phyloP scores from a whole-genome alignment of 2,113 vertebrate species.

The Aspiorhynchus laticeps region DNA sequence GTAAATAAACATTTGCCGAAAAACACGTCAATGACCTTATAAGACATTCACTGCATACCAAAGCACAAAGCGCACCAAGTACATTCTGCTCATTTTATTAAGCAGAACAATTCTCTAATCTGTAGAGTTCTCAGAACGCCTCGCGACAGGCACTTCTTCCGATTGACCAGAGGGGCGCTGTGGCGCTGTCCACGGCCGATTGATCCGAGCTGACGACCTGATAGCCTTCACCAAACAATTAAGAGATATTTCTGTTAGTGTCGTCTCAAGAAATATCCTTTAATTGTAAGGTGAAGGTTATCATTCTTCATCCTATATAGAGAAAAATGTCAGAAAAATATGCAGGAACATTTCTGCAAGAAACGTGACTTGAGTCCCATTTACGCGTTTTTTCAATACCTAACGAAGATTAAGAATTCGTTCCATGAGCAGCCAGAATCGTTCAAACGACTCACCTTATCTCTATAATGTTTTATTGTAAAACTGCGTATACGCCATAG shows the following conservation, averaged over 20 bases:
- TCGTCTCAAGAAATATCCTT: constrained; percentile 81
- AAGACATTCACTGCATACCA: background rate
- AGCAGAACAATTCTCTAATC: background rate
- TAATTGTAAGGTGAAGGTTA: constrained; percentile 80
- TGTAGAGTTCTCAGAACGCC: background rate
- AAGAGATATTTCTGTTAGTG: constrained; percentile 78
- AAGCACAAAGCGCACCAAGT: background rate
- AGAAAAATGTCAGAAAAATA: background rate
- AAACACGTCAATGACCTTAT: background rate
- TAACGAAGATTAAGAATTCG: background rate
- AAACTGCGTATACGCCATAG: background rate
- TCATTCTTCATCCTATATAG: constrained; percentile 55
- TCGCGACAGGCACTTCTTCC: background rate
- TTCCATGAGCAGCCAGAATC: background rate
- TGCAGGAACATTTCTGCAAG: background rate
- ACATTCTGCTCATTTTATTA: background rate
- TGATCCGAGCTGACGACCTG: constrained; percentile 69
- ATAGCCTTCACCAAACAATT: constrained; percentile 78
- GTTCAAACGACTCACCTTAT: background rate
- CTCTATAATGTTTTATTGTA: background rate
- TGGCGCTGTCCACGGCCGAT: constrained; percentile 65
- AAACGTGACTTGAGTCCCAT: background rate
- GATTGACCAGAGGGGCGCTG: constrained; percentile 24
- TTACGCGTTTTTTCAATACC: background rate
- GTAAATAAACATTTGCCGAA: background rate